Evolutionary conservation across 2,888 invertebrate genomes (phyloP).

Genomic region (Meandrusa payeni): DNA sequence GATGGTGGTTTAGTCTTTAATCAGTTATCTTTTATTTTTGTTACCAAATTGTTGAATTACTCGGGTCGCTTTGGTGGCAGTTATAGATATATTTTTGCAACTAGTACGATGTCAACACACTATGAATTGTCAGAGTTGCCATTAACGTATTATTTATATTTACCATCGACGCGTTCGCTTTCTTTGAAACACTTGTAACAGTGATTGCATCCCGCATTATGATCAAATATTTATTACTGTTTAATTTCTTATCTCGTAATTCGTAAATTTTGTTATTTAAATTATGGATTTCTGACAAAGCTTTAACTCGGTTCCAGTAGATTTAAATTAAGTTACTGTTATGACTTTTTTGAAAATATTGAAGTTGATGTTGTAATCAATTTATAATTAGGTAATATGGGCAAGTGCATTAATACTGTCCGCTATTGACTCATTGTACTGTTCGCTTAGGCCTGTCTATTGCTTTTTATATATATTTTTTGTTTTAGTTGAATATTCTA

Average conservation of each 20-base stretch:
- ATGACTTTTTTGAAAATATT: constrained; percentile 74
- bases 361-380: constrained; percentile 80
- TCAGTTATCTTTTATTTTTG: constrained; percentile 75
- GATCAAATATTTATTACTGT: constrained; percentile 81
- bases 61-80: constrained; percentile 73
- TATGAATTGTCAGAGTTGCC: constrained; percentile 28
- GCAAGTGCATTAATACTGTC: constrained; percentile 80
- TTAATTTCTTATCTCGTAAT: constrained; percentile 74
- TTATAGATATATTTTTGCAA: constrained; percentile 51
- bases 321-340: constrained; percentile 80
- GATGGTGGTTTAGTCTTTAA: constrained; percentile 64
- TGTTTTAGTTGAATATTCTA: constrained; percentile 80
- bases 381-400: constrained; percentile 77
- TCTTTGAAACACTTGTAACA: constrained; percentile 42
- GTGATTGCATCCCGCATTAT: constrained; percentile 59
- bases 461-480: constrained; percentile 60
- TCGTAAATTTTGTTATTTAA: constrained; percentile 78
- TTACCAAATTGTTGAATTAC: constrained; percentile 79
- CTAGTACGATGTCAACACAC: constrained; percentile 42
- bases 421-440: constrained; percentile 72
- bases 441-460: constrained; percentile 75
- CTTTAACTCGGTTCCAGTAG: constrained; percentile 81
- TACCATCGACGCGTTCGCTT: constrained; percentile 53
- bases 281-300: constrained; percentile 79
- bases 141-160: constrained; percentile 36